A percentile compares a stretch with the other conserved stretches of the same genome.
Conservation (phyloP, 2,888 invertebrate genomes). For the Escarpia spicata region DNA sequence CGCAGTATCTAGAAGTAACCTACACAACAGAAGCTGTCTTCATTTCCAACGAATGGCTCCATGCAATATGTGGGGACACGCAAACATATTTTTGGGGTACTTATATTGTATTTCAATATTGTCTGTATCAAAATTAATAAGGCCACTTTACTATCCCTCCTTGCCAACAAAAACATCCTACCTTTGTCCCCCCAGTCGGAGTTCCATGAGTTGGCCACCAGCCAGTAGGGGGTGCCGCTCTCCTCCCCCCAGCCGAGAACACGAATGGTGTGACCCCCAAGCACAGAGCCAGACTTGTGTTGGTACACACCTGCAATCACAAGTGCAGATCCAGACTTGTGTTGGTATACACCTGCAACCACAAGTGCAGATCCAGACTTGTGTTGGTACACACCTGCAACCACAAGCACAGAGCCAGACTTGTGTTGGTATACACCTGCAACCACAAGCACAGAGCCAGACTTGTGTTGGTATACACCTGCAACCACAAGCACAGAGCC, state of each 20-base stretch:
- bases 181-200: slow-evolving; percentile 86
- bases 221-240: slow-evolving; percentile 83
- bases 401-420: too few relatives aligned
- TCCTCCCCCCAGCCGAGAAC: slow-evolving; percentile 91
- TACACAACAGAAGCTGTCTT: slow-evolving; percentile 52
- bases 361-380: too few relatives aligned
- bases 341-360: too few relatives aligned
- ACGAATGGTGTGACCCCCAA: slow-evolving; percentile 89
- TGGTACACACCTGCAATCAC: too few relatives aligned
- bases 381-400: too few relatives aligned
- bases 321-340: too few relatives aligned
- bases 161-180: background rate
- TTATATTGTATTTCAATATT: background rate
- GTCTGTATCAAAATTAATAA: background rate
- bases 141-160: background rate
- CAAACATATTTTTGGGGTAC: too few relatives aligned
- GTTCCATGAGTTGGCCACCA: slow-evolving; percentile 93
- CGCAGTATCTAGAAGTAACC: slow-evolving; percentile 89
- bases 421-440: too few relatives aligned
- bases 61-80: background rate
- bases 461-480: too few relatives aligned
- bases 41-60: background rate
- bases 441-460: too few relatives aligned
- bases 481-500: too few relatives aligned
- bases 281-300: slow-evolving; percentile 55